Conservation (phyloP, 35 echinoderm and acorn worm genomes). For the Chiridota heheva region DNA sequence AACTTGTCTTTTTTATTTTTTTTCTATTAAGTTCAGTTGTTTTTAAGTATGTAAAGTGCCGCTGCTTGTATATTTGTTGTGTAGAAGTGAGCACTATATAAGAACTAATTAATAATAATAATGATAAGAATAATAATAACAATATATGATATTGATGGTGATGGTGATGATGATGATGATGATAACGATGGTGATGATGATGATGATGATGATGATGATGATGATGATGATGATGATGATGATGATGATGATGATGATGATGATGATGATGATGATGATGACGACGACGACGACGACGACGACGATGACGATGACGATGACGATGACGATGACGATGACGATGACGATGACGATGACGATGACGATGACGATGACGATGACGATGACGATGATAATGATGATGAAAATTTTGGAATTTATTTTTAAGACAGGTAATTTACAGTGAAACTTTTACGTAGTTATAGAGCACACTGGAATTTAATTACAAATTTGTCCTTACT, state of each 20-base stretch:
- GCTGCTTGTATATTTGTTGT: too few species aligned
- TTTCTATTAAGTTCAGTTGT: too few species aligned
- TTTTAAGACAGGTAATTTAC: background rate
- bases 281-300: background rate
- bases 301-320: background rate
- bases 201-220: background rate
- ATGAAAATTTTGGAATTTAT: background rate
- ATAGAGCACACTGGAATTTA: too few species aligned
- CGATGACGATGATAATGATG: background rate
- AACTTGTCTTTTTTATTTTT: too few species aligned
- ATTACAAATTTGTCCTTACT: too few species aligned
- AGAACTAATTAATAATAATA: too few species aligned
- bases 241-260: constrained; percentile 6
- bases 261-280: background rate
- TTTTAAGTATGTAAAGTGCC: too few species aligned
- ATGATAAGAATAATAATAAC: too few species aligned
- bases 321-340: background rate
- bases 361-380: background rate
- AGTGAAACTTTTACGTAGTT: background rate
- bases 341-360: background rate
- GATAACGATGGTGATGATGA: background rate
- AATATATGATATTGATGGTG: too few species aligned
- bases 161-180: too few species aligned
- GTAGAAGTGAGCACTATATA: too few species aligned
- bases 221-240: background rate